These are phyloP conservation scores for Flabesymbios commensalis DNA, from an alignment of 2,888 invertebrate species.

Conservation along the genomic window DNA sequence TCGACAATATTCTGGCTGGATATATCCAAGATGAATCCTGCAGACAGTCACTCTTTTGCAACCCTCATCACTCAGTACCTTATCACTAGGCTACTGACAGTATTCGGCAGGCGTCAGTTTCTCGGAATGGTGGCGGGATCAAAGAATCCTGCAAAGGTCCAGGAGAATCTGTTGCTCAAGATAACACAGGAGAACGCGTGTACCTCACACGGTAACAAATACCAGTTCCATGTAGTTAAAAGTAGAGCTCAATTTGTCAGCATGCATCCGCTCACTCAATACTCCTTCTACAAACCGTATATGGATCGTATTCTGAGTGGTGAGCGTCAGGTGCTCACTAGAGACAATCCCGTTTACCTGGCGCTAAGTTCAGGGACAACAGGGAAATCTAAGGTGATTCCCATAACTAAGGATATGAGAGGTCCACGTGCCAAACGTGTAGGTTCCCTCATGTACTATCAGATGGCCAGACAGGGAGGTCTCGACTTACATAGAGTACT, in stretches of 20 bases:
- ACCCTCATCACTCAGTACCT: constrained; percentile 31
- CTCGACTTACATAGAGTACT: constrained; percentile 19
- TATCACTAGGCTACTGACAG: constrained; percentile 3
- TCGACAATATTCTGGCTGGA: constrained; percentile 16
- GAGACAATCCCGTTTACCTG: constrained; percentile 29
- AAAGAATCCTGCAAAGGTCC: constrained; percentile 3
- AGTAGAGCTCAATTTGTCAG: constrained; percentile 20
- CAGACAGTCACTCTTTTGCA: constrained; percentile 23
- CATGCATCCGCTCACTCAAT: constrained; percentile 25
- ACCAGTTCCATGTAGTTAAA: constrained; percentile 19
- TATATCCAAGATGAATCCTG: constrained; percentile 18
- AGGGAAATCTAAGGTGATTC: constrained; percentile 33
- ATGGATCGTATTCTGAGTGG: constrained; percentile 11
- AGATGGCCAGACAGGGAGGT: constrained; percentile 1
- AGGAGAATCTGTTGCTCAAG: constrained; percentile 16
- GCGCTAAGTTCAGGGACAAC: constrained; percentile 39
- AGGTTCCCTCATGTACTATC: constrained; percentile 21
- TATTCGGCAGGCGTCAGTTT: constrained; percentile 3
- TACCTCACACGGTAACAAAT: constrained; percentile 23
- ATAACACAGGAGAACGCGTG: constrained; percentile 18
- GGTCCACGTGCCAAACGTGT: constrained; percentile 2
- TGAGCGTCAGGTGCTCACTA: constrained; percentile 24
- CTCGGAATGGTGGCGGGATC: neutral
- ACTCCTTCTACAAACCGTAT: constrained; percentile 24
- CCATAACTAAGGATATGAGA: constrained; percentile 20